Percentiles rank a stretch among this genome's conserved stretches.
These are phyloP conservation scores for Crypturellus undulatus DNA, from an alignment of 2,113 vertebrate genomes.

Conservation along the genomic window DNA sequence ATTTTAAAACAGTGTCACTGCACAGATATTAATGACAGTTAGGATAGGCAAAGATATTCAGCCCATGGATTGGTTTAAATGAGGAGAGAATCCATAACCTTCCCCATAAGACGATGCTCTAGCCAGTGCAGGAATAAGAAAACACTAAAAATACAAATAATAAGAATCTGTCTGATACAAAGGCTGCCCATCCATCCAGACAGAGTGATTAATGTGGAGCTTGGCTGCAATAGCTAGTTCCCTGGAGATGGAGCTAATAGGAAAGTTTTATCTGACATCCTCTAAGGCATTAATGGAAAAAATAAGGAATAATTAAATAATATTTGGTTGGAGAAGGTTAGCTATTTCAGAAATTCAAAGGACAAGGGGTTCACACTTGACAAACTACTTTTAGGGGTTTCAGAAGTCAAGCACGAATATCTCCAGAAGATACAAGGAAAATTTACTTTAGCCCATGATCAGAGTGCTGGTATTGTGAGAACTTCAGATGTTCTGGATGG, in stretches of 20 bases:
- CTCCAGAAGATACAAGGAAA: background rate
- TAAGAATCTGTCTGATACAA: background rate
- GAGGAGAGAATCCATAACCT: background rate
- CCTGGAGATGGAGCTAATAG: background rate
- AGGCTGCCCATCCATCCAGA: background rate
- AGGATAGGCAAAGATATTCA: background rate
- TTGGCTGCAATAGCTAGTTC: background rate
- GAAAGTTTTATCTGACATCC: background rate
- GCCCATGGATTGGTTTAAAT: background rate
- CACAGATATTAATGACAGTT: background rate
- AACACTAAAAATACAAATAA: background rate
- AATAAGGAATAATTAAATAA: background rate
- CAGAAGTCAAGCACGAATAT: background rate
- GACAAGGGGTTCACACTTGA: background rate
- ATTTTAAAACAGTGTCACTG: background rate
- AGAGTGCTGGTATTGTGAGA: background rate
- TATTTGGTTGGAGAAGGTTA: background rate
- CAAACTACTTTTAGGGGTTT: background rate
- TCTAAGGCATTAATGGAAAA: conserved; percentile 13
- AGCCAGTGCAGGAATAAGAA: background rate
- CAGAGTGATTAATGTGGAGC: background rate
- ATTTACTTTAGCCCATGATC: background rate
- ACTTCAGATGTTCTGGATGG: background rate
- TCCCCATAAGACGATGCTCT: background rate
- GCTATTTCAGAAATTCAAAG: background rate